Evolutionary conservation across 2,797 vertebrate species (phyloP).

Genomic region (Pangasius krempfi): DNA sequence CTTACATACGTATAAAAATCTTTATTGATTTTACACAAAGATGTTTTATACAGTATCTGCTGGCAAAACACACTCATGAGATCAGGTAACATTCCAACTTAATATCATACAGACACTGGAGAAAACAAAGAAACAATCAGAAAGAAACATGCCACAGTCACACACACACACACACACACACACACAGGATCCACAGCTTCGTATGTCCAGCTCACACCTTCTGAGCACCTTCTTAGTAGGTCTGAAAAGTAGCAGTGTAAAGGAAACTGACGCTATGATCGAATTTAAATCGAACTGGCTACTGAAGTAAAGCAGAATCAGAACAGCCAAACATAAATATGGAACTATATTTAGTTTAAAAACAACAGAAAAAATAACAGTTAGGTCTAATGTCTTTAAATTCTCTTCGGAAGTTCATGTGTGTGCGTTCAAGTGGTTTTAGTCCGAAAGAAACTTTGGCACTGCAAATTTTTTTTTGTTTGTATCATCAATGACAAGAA

Average conservation of each 20-base stretch:
- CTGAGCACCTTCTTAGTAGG: neutral
- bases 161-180: constrained; percentile 70
- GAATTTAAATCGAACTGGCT: neutral
- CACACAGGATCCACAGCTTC: neutral
- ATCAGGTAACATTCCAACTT: constrained; percentile 22
- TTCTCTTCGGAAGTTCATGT: neutral
- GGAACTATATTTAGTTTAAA: constrained; percentile 12
- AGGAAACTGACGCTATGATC: neutral
- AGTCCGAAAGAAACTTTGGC: neutral
- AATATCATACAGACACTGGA: constrained; percentile 71
- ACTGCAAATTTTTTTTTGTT: neutral
- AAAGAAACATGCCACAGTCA: constrained; percentile 67
- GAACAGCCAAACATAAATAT: neutral
- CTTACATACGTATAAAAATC: constrained; percentile 57
- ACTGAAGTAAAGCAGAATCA: constrained; percentile 6
- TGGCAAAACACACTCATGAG: neutral
- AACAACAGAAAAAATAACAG: neutral
- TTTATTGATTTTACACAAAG: constrained; percentile 71
- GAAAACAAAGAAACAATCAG: constrained; percentile 49
- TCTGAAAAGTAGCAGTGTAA: neutral
- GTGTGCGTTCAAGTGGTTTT: neutral
- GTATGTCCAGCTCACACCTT: neutral
- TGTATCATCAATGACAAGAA: neutral
- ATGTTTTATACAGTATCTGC: constrained; percentile 27
- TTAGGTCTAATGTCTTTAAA: neutral